phyloP scores from a whole-genome alignment of 92 coral and sea anemone genomes.

The Scolanthus callimorphus region DNA sequence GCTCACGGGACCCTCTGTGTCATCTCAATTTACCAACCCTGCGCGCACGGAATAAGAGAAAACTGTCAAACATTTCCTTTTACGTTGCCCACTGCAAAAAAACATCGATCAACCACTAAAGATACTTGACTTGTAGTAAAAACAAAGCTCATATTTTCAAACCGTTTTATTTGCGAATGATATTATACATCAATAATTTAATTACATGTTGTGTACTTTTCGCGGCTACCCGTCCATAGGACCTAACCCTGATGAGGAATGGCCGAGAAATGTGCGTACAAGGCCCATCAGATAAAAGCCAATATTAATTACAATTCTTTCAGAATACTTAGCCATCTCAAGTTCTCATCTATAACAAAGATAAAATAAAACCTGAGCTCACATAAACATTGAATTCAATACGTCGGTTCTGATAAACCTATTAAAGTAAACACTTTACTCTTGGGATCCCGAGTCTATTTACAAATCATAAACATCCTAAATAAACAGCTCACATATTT shows the following conservation, averaged over 20 bases:
- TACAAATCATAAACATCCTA: slow-evolving; percentile 25
- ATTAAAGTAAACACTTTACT: slow-evolving; percentile 29
- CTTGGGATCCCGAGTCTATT: neutral
- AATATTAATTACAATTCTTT: slow-evolving; percentile 9
- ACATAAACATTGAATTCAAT: neutral
- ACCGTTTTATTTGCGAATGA: neutral
- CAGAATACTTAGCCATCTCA: neutral
- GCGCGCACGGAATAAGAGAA: slow-evolving; percentile 16
- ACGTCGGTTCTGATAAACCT: slow-evolving; percentile 1
- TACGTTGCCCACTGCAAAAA: no score
- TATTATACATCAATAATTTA: neutral
- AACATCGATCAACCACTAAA: no score
- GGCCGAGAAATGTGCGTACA: no score
- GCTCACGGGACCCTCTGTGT: slow-evolving; percentile 3
- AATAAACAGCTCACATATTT: slow-evolving; percentile 13
- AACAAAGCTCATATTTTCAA: neutral
- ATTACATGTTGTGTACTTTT: neutral
- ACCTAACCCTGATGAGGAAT: no score
- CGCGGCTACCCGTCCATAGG: no score
- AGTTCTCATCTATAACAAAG: slow-evolving; percentile 15
- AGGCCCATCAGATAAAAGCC: slow-evolving; percentile 11
- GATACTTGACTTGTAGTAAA: no score
- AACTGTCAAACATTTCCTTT: no score
- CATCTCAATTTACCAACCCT: slow-evolving; percentile 22
- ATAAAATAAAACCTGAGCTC: slow-evolving; percentile 8